phyloP scores from a whole-genome alignment of 2,113 vertebrate species.

The Terrapene triunguis region DNA sequence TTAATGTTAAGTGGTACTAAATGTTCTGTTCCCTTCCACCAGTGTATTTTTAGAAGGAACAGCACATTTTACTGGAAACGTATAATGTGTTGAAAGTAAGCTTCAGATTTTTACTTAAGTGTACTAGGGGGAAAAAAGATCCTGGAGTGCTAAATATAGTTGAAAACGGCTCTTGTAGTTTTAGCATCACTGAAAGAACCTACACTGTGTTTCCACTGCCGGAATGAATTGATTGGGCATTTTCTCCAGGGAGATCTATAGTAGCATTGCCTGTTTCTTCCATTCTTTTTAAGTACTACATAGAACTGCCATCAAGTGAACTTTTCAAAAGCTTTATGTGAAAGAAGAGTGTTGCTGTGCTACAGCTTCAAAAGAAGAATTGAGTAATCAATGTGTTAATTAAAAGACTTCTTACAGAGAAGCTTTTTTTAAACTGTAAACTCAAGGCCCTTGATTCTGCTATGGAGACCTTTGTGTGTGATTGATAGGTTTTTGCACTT shows the following conservation, averaged over 20 bases:
- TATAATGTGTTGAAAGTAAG: slow-evolving; percentile 5
- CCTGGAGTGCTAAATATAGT: neutral
- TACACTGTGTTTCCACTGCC: neutral
- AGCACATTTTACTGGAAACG: neutral
- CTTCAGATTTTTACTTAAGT: slow-evolving; percentile 23
- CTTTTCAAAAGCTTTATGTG: slow-evolving; percentile 6
- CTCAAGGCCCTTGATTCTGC: neutral
- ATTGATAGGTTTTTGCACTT: rapidly evolving
- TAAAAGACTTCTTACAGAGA: slow-evolving; percentile 14
- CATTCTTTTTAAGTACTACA: neutral
- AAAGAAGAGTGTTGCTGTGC: neutral
- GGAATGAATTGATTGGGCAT: neutral
- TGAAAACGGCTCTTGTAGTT: slow-evolving; percentile 1
- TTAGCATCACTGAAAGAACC: slow-evolving; percentile 16
- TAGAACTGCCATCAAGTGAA: slow-evolving; percentile 17
- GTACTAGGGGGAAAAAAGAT: neutral
- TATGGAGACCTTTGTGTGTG: neutral
- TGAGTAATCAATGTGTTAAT: neutral
- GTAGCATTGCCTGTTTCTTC: neutral
- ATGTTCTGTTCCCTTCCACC: slow-evolving; percentile 21
- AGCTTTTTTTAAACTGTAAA: neutral
- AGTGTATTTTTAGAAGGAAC: slow-evolving; percentile 50
- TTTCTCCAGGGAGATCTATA: slow-evolving; percentile 4
- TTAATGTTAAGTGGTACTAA: slow-evolving; percentile 12
- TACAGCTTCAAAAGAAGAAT: neutral